These are phyloP conservation scores for Tenebrosternarchus preto DNA, from an alignment of 2,113 vertebrate species.

Conservation along the genomic window DNA sequence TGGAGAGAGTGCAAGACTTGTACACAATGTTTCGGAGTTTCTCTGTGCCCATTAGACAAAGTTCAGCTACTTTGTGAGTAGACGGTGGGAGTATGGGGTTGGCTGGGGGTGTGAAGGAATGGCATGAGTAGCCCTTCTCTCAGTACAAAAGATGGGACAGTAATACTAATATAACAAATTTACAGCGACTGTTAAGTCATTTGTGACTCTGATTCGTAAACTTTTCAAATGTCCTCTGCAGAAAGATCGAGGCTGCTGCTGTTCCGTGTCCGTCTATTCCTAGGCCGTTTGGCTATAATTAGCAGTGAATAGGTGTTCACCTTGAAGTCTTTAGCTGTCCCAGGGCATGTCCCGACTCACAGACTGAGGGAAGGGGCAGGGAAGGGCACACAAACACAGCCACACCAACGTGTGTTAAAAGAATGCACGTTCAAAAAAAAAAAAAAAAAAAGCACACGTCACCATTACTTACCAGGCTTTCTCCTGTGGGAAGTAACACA, in stretches of 20 bases:
- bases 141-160: slow-evolving; percentile 5
- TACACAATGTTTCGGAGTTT: background rate
- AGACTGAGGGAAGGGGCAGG: slow-evolving; percentile 72
- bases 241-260: background rate
- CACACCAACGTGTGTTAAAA: slow-evolving; percentile 68
- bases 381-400: slow-evolving; percentile 58
- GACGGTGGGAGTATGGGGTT: background rate
- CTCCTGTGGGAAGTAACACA: slow-evolving; percentile 43
- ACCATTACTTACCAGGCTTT: slow-evolving; percentile 52
- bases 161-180: background rate
- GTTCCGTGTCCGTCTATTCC: background rate
- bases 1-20: background rate
- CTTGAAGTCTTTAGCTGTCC: slow-evolving; percentile 74
- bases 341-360: slow-evolving; percentile 78
- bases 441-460: slow-evolving; percentile 36
- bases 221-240: background rate
- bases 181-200: background rate
- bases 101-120: background rate
- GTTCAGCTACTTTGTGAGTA: background rate
- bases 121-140: background rate
- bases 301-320: slow-evolving; percentile 66
- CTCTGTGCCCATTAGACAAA: background rate
- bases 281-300: slow-evolving; percentile 70
- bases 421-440: slow-evolving; percentile 31
- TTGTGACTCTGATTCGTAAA: background rate